Conservation (phyloP, 2,888 invertebrate species). For the Omphaloscelis lunosa region DNA sequence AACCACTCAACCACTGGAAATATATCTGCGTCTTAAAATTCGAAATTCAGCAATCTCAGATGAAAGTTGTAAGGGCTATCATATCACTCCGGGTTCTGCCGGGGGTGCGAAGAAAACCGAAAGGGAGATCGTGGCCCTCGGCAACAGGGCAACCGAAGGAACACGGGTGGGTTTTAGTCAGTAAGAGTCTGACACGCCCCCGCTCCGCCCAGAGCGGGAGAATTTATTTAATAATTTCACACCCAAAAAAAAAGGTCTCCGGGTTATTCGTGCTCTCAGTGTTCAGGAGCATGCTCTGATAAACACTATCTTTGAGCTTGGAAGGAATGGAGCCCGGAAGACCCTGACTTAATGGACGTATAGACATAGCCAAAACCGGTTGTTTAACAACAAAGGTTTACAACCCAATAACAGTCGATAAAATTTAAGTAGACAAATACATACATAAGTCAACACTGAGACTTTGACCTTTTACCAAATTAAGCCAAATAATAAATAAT, state of each 20-base stretch:
- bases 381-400: background rate
- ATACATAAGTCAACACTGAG: conserved; percentile 5
- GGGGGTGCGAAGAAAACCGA: too few relatives aligned
- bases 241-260: too few relatives aligned
- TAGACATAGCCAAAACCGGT: background rate
- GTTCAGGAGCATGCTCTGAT: background rate
- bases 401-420: background rate
- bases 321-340: background rate
- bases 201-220: too few relatives aligned
- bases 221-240: too few relatives aligned
- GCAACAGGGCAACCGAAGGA: too few relatives aligned
- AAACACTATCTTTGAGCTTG: background rate
- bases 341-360: background rate
- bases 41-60: background rate
- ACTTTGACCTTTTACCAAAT: conserved; percentile 43
- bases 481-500: conserved; percentile 13
- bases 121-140: too few relatives aligned
- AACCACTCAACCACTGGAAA: too few relatives aligned
- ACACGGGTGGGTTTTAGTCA: too few relatives aligned
- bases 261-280: background rate
- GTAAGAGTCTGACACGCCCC: too few relatives aligned
- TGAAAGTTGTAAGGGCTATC: background rate
- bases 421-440: background rate
- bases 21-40: background rate
- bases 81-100: too few relatives aligned